Evolutionary conservation across 2,113 vertebrate species (phyloP), one percentile per base, ranked within the genome.

Genomic region (Ceyx cyanopectus): DNA sequence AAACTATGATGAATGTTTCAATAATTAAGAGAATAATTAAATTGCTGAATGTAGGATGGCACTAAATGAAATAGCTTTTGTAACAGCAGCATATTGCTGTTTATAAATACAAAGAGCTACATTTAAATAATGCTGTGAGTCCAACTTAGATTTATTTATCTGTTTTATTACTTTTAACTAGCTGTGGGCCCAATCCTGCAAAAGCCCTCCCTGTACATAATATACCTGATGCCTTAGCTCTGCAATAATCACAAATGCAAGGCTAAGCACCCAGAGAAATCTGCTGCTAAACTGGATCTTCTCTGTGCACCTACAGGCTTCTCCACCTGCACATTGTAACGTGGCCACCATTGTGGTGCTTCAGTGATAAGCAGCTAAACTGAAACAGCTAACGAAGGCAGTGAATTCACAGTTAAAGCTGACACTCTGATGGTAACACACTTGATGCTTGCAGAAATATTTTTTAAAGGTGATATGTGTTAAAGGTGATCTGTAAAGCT

Each of bases 21-120:
- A 94, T 94, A 95, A 96, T 96, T 97, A 94, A 96, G 94, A 92
- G 95, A 97, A 94, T 95, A 97, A 98, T 96, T 97, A 97, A 97
- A 95, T 76, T 82, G 84, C 94, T 78, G 74, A 60, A 94, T 78
- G 73, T 95, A 86, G 92, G 93, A 89, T 89, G 81, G 77, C 87
- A 95, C 84, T 95, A 95, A 95, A 96, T 80, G 95, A 95, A 97
- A 97, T 74, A 92, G 89, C 53, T 79, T 94, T 75, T 43, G 29
- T 66, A 80, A 84, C 56, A 37, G 60, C 72, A 86, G 76, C 80
- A 63, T 80, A 57, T 79, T 67, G 87, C 72, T 96, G 82, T 91
- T 97, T 97, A 95, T 91, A 97, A 93, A 94, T 46, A 95, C 90
- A 75, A 96, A 94, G 92, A 90, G 77, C 87, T 89, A 41, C 58